These are phyloP conservation scores for Trissolcus brochymenae DNA, from an alignment of 2,888 invertebrate species.

Conservation along the genomic window DNA sequence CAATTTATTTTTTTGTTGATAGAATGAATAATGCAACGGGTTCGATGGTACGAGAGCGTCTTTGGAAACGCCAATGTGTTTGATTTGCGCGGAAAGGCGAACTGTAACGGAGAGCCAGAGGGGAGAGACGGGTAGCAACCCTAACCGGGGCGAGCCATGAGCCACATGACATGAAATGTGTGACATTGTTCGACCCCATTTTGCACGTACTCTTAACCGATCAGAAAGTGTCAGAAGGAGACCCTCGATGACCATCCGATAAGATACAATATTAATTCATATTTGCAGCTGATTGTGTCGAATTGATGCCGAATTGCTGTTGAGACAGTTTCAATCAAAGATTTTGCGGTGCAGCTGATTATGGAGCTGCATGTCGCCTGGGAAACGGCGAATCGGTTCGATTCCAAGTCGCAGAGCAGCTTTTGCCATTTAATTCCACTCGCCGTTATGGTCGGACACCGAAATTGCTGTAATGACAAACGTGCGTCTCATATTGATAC, in stretches of 20 bases:
- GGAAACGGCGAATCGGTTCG: constrained; percentile 1
- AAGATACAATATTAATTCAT: constrained; percentile 8
- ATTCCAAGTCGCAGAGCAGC: constrained; percentile 4
- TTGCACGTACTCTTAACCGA: constrained; percentile 24
- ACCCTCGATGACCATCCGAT: constrained; percentile 10
- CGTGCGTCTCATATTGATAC: constrained; percentile 48
- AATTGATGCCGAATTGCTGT: constrained; percentile 1
- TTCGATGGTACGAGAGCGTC: neutral
- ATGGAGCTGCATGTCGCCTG: neutral
- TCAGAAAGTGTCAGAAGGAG: constrained; percentile 2
- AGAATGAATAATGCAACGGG: neutral
- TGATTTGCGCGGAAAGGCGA: neutral
- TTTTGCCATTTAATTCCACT: constrained; percentile 34
- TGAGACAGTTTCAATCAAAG: neutral
- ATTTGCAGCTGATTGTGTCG: constrained; percentile 18
- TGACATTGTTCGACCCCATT: constrained; percentile 19
- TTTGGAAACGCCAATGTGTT: neutral
- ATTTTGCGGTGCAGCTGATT: neutral
- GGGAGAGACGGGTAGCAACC: constrained; percentile 27
- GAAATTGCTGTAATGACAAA: constrained; percentile 53
- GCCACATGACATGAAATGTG: constrained; percentile 7
- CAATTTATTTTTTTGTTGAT: constrained; percentile 1
- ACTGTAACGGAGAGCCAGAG: neutral
- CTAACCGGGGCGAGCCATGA: constrained; percentile 22
- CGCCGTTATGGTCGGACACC: constrained; percentile 43